These are phyloP conservation scores for Drosophila tristis DNA, from an alignment of 1,140 invertebrate species.

Conservation along the genomic window DNA sequence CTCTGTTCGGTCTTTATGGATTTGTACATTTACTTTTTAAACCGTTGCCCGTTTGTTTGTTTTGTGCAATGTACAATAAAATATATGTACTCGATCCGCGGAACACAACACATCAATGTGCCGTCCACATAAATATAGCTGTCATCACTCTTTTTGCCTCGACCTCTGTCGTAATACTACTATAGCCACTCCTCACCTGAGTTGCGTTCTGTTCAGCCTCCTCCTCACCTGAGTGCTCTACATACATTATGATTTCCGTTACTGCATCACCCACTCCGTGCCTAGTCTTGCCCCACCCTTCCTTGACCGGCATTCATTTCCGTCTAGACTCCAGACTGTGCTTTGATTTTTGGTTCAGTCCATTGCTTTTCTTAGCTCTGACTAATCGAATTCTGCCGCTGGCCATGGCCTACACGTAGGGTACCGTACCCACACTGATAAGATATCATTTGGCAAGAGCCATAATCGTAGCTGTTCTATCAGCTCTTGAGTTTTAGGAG, in stretches of 20 bases:
- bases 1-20: conserved; percentile 36
- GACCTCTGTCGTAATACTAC: conserved; percentile 29
- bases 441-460: conserved; percentile 52
- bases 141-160: conserved; percentile 20
- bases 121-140: conserved; percentile 50
- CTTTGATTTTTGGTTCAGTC: conserved; percentile 12
- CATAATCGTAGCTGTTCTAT: conserved; percentile 35
- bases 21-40: conserved; percentile 18
- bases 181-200: conserved; percentile 16
- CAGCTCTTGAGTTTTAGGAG: not conserved
- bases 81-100: conserved; percentile 32
- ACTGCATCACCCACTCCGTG: conserved; percentile 23
- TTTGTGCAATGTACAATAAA: conserved; percentile 57
- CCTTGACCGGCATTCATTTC: conserved; percentile 8
- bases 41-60: conserved; percentile 36
- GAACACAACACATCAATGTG: conserved; percentile 25
- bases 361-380: conserved; percentile 44
- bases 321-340: conserved; percentile 13
- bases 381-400: conserved; percentile 54
- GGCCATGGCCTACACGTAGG: conserved; percentile 29
- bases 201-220: too few relatives aligned
- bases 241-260: conserved; percentile 45
- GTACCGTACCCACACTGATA: conserved; percentile 53
- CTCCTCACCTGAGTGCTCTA: conserved; percentile 19
- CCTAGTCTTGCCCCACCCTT: not conserved